Conservation (phyloP, 2,113 vertebrate species). For the Ahaetulla prasina region DNA sequence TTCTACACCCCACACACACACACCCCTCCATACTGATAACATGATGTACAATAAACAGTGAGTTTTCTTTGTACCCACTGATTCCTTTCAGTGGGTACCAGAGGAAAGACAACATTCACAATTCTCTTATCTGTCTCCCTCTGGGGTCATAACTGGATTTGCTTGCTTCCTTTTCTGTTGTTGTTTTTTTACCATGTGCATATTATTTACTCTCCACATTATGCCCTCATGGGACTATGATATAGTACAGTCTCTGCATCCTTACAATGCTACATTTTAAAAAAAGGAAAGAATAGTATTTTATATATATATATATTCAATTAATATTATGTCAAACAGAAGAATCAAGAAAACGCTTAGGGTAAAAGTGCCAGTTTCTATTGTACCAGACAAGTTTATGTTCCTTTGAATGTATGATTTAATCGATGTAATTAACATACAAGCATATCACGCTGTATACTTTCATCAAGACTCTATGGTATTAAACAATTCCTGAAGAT, state of each 20-base stretch:
- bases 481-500: not conserved
- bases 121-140: not conserved
- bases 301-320: not conserved
- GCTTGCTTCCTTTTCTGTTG: not conserved
- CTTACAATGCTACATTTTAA: not conserved
- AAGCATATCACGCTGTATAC: not conserved
- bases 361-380: not conserved
- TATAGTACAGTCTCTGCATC: not conserved
- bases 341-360: not conserved
- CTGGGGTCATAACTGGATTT: not conserved
- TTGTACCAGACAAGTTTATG: not conserved
- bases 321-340: not conserved
- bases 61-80: not conserved
- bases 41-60: not conserved
- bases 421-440: not conserved
- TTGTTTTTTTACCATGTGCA: not conserved
- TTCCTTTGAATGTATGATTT: not conserved
- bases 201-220: not conserved
- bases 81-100: not conserved
- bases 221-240: not conserved
- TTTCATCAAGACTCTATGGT: not conserved
- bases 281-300: not conserved
- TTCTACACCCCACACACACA: not conserved
- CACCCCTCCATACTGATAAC: not conserved
- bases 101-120: not conserved